Evolutionary conservation across 2,797 vertebrate species (phyloP).

Genomic region (Aldrovandia affinis): DNA sequence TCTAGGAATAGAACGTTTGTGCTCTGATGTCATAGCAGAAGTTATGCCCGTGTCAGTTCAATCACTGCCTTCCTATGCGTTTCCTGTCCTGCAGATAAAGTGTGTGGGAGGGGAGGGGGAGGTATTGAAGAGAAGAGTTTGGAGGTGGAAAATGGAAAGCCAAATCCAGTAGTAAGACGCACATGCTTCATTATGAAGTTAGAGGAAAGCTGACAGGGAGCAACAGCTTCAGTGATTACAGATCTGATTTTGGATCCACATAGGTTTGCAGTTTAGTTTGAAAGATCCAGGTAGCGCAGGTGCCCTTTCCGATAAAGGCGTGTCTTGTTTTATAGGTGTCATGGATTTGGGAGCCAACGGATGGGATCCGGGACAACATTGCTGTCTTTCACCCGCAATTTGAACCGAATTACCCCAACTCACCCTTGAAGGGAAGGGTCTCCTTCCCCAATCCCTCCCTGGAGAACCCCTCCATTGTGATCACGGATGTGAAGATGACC

Average conservation of each 20-base stretch:
- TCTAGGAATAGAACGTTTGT: no score
- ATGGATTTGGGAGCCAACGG: conserved; percentile 75
- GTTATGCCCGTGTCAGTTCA: no score
- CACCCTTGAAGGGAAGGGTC: conserved; percentile 62
- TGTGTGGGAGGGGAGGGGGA: neutral
- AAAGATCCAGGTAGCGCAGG: neutral
- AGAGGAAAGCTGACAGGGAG: neutral
- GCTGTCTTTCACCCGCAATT: conserved; percentile 78
- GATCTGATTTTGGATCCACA: neutral
- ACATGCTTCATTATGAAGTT: neutral
- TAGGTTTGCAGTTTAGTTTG: neutral
- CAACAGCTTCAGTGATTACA: neutral
- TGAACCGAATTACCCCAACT: conserved; percentile 68
- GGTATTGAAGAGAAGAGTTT: no score
- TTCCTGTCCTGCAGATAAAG: neutral
- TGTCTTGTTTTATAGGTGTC: conserved; percentile 68
- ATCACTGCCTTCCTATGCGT: no score
- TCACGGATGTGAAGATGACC: conserved; percentile 65
- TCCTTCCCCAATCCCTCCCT: conserved; percentile 57
- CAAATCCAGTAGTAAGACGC: neutral
- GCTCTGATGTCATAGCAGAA: no score
- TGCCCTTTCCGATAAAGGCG: neutral
- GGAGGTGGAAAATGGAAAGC: no score
- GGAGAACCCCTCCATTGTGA: conserved; percentile 75
- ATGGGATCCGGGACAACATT: conserved; percentile 60